Percentiles rank a stretch among this genome's conserved stretches.
These are phyloP conservation scores for Agelastica alni DNA, from an alignment of 2,888 invertebrate genomes.

Conservation along the genomic window DNA sequence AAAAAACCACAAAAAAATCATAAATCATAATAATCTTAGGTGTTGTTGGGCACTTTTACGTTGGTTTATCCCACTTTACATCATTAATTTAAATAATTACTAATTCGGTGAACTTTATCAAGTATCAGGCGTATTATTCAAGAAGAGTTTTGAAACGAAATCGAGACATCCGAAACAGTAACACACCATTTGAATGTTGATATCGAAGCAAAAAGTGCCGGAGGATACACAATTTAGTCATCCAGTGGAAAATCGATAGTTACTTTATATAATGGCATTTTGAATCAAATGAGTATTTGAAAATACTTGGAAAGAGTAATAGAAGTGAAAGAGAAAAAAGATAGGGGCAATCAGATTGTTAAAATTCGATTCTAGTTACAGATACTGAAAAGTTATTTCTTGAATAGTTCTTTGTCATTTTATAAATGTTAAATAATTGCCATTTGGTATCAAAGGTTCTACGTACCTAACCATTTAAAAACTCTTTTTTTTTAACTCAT, in stretches of 20 bases:
- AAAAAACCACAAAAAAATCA: no score
- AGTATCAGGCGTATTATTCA: no score
- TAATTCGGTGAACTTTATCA: no score
- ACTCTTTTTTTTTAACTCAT: no score
- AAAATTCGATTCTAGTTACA: not conserved
- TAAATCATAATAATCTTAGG: no score
- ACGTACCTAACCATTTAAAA: no score
- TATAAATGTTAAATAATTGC: no score
- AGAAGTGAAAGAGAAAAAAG: not conserved
- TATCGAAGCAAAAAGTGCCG: conserved; percentile 14
- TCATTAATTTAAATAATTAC: no score
- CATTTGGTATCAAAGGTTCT: no score
- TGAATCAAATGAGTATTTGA: conserved; percentile 11
- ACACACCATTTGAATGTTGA: conserved; percentile 16
- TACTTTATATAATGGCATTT: conserved; percentile 16
- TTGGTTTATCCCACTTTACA: no score
- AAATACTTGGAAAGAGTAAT: not conserved
- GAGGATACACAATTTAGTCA: conserved; percentile 14
- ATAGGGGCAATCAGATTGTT: not conserved
- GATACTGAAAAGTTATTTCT: not conserved
- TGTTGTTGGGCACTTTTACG: no score
- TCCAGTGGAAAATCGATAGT: conserved; percentile 18
- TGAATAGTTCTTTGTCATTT: no score
- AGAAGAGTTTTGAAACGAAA: conserved; percentile 2
- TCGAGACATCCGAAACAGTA: conserved; percentile 2